Percentiles rank a stretch among this genome's conserved stretches.
Conservation (phyloP, 2,888 invertebrate species). For the Glaucopsyche alexis region DNA sequence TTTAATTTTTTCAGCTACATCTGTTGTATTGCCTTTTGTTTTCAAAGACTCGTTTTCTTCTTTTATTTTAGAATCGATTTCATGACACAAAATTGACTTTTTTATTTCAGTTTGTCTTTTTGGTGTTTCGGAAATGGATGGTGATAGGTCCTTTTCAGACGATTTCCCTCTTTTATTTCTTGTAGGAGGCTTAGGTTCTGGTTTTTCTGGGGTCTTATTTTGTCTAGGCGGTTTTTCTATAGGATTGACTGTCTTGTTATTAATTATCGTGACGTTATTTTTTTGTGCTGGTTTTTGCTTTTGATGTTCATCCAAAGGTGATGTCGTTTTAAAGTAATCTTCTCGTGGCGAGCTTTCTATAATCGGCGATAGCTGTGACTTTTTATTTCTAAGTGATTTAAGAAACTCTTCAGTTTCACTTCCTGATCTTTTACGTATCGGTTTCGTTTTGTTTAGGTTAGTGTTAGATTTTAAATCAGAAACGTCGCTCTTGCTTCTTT, state of each 20-base stretch:
- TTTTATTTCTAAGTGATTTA: conserved; percentile 77
- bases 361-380: conserved; percentile 88
- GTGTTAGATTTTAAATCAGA: conserved; percentile 81
- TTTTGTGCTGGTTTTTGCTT: conserved; percentile 63
- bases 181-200: conserved; percentile 66
- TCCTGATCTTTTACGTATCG: conserved; percentile 79
- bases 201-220: conserved; percentile 64
- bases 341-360: conserved; percentile 87
- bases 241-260: conserved; percentile 68
- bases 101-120: conserved; percentile 66
- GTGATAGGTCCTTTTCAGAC: conserved; percentile 59
- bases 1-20: conserved; percentile 74
- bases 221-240: conserved; percentile 70
- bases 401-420: conserved; percentile 82
- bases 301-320: conserved; percentile 64
- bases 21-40: conserved; percentile 53
- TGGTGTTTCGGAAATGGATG: conserved; percentile 64
- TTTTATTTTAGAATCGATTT: conserved; percentile 55
- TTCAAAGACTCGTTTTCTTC: conserved; percentile 39
- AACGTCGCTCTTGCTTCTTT: conserved; percentile 83
- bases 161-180: conserved; percentile 67
- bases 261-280: conserved; percentile 50
- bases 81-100: conserved; percentile 62
- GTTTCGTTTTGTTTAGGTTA: conserved; percentile 65
- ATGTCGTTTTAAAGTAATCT: conserved; percentile 81